Evolutionary conservation across 2,113 vertebrate genomes (phyloP), one percentile per base, ranked within the genome.

Genomic region (Cavia porcellus): DNA sequence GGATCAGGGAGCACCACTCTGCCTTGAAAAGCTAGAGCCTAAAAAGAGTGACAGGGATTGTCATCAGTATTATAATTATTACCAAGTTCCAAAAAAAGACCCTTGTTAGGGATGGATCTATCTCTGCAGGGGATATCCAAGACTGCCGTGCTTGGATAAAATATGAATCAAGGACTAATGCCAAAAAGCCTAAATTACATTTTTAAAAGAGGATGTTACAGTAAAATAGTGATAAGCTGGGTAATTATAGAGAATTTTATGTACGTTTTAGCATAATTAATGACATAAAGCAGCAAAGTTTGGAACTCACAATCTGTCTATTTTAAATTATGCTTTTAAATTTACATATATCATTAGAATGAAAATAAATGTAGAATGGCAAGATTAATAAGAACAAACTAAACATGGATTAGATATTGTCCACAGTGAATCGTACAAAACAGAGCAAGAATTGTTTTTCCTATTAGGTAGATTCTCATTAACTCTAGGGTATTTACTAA

Each of bases 401-500:
- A 98, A 98, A 95, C 52, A 72, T 61, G 25, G 72, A 68, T 98
- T 98, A 86, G 94, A 24, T 96, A 90, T 98, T 97, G 47, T 98
- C 92, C 80, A 95, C 95, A 98, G 93, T 96, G 97, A 98, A 74
- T 97, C 89, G 80, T 98, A 97, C 15, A 98, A 94, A 98, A 98
- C 96, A 97, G 96, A 98, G 95, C 38, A 61, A 96, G 92, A 96
- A 95, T 97, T 98, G 77, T 93, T 90, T 95, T 95, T 98, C 28
- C n/a, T 96, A 96, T 97, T 97, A 98, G 96, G 62, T 86, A 95
- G 97, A 96, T 96, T 98, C 72, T 97, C 59, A 62, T 72, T 98
- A 98, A 98, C 98, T 98, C 68, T 35, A 3, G 95, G 97, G 95
- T 96, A 97, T 98, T 98, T 98, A 96, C 95, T 97, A 98, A 98